Evolutionary conservation across 2,113 vertebrate species (phyloP).

Genomic region (Poeciliopsis retropinna): DNA sequence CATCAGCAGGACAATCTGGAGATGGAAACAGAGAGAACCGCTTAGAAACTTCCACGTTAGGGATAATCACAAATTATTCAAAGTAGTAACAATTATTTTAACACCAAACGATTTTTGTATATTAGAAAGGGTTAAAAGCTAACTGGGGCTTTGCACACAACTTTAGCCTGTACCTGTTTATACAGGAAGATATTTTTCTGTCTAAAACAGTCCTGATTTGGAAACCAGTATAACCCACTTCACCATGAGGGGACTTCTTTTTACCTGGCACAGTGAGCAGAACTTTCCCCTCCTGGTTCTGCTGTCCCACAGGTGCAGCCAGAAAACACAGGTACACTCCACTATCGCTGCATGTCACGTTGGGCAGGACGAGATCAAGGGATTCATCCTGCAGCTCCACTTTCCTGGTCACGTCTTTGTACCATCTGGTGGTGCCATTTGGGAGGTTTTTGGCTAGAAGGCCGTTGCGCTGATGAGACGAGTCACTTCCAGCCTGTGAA

Average conservation of each 20-base stretch:
- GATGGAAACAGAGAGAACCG: neutral
- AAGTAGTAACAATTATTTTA: no score
- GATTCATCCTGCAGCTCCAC: slow-evolving; percentile 39
- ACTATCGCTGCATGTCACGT: slow-evolving; percentile 48
- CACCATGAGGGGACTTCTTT: neutral
- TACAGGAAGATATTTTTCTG: neutral
- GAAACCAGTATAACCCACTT: neutral
- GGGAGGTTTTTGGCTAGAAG: slow-evolving; percentile 57
- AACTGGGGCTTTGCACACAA: no score
- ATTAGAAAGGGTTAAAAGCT: no score
- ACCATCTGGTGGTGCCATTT: slow-evolving; percentile 19
- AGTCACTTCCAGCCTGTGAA: slow-evolving; percentile 39
- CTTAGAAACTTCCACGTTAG: neutral
- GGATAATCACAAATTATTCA: neutral
- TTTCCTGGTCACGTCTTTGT: slow-evolving; percentile 7
- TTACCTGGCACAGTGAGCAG: slow-evolving; percentile 65
- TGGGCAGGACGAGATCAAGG: slow-evolving; percentile 50
- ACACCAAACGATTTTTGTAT: no score
- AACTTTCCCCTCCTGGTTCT: slow-evolving; percentile 56
- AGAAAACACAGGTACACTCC: slow-evolving; percentile 72
- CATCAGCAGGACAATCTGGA: slow-evolving; percentile 33
- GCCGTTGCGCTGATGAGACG: slow-evolving; percentile 12
- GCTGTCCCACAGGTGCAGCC: slow-evolving; percentile 71
- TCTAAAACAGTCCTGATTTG: neutral
- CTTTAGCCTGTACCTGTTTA: no score